Base-by-base conservation (phyloP, 2,888 invertebrate genomes). In the Tiliacea aurago region DNA sequence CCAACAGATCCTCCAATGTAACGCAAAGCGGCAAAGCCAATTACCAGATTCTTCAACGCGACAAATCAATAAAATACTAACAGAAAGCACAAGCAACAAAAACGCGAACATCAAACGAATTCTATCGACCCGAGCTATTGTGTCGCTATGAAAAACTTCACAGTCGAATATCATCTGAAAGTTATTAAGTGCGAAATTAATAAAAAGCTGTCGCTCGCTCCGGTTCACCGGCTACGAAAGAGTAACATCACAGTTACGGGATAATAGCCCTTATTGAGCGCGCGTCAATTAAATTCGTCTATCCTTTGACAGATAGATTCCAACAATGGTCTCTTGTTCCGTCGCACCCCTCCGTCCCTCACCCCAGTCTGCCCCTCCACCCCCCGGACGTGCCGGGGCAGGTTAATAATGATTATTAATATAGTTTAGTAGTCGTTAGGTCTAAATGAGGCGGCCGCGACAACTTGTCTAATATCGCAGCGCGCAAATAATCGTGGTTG, bases 401-500 rank as follows among this genome's bases (percentile, higher is more conserved):
- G 92, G 93, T 93, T 94, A 94, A 94, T 95, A 94, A 93, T 93
- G 92, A 94, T 95, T 90, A 95, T 95, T 95, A 95, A 95, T 95
- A 95, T 95, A 95, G 95, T 95, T 95, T 93, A 93, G 92, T 84
- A 91, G 90, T 93, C 91, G 93, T 93, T 93, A 93, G 90, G 88
- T 92, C 90, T 92, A 92, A 94, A 94, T 92, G 92, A 91, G 90
- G 89, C 91, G 89, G 87, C 90, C 88, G 85, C 90, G 88, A 89
- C 89, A 95, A 95, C 94, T 95, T 95, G 93, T 92, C 92, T 94
- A 94, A 95, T 95, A 95, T 93, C 92, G 93, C 80, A 81, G 88
- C 84, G 90, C 81, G 93, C 91, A 94, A 94, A 94, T 94, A 94
- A 80, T 90, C 85, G 94, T 86, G 93, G 94, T 93, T 83, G 86